These are phyloP conservation scores for Bombylius discolor DNA, from an alignment of 2,888 invertebrate species.

Conservation along the genomic window DNA sequence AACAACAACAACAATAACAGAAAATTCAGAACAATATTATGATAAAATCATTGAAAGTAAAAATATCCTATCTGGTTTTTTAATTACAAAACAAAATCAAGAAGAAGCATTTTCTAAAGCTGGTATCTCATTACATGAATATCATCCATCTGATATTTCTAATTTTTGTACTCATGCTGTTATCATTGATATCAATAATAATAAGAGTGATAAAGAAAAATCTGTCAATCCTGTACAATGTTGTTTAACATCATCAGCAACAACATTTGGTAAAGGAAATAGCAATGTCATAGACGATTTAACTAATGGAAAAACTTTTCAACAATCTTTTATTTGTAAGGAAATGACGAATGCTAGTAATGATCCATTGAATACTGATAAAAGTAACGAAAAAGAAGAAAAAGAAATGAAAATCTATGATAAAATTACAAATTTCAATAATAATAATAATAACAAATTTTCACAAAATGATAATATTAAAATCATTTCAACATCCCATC, in stretches of 20 bases:
- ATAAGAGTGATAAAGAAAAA: no score
- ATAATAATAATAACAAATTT: background rate
- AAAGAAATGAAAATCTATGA: background rate
- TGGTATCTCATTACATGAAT: conserved; percentile 8
- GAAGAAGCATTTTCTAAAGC: conserved; percentile 8
- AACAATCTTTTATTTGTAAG: background rate
- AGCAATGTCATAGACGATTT: conserved; percentile 6
- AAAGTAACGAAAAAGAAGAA: background rate
- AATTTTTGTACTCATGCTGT: no score
- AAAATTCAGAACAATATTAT: conserved; percentile 3
- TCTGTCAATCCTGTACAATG: no score
- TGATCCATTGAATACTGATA: conserved; percentile 4
- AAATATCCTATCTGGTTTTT: conserved; percentile 18
- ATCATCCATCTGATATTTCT: conserved; percentile 10
- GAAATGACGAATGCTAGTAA: background rate
- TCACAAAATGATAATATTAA: background rate
- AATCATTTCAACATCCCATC: background rate
- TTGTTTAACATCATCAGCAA: background rate
- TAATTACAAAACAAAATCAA: conserved; percentile 19
- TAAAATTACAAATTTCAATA: conserved; percentile 2
- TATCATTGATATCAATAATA: no score
- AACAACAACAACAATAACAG: background rate
- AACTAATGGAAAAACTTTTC: conserved; percentile 6
- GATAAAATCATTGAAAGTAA: conserved; percentile 18
- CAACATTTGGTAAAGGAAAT: background rate